These are phyloP conservation scores for Heliconius eleuchia DNA, from an alignment of 1,140 invertebrate genomes.

Conservation along the genomic window DNA sequence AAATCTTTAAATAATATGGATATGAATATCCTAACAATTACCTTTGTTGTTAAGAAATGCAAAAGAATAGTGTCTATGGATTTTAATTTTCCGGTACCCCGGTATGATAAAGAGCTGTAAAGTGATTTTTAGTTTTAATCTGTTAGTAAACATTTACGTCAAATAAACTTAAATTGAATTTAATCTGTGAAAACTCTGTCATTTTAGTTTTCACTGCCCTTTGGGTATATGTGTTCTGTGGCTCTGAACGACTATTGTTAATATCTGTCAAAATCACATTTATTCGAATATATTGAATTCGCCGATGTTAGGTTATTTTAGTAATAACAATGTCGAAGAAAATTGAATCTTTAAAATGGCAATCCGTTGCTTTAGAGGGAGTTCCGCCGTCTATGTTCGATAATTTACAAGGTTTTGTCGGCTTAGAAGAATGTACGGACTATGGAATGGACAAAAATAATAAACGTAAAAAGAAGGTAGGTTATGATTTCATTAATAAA, in stretches of 20 bases:
- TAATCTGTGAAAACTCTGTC: not conserved
- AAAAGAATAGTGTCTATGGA: not conserved
- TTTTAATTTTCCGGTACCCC: not conserved
- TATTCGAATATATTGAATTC: not conserved
- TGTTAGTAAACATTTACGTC: not conserved
- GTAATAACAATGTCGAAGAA: constrained; percentile 60
- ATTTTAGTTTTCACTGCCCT: not conserved
- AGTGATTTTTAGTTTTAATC: not conserved
- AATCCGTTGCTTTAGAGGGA: constrained; percentile 82
- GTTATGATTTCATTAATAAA: constrained; percentile 4
- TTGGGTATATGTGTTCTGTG: too few relatives aligned
- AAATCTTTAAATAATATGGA: too few relatives aligned
- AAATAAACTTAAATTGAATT: not conserved
- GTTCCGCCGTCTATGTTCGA: constrained; percentile 71
- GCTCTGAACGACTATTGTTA: not conserved
- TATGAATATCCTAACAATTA: too few relatives aligned
- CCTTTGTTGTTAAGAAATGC: too few relatives aligned
- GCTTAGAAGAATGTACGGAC: constrained; percentile 84
- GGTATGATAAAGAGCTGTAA: not conserved
- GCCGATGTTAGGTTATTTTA: not conserved
- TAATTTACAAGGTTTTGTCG: constrained; percentile 82
- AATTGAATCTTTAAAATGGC: constrained; percentile 79
- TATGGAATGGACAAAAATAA: constrained; percentile 79
- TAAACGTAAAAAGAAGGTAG: constrained; percentile 65
- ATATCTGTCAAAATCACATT: constrained; percentile 33